Base-by-base conservation (phyloP, 2,888 invertebrate species). In the Drosophila neoperkinsi region DNA sequence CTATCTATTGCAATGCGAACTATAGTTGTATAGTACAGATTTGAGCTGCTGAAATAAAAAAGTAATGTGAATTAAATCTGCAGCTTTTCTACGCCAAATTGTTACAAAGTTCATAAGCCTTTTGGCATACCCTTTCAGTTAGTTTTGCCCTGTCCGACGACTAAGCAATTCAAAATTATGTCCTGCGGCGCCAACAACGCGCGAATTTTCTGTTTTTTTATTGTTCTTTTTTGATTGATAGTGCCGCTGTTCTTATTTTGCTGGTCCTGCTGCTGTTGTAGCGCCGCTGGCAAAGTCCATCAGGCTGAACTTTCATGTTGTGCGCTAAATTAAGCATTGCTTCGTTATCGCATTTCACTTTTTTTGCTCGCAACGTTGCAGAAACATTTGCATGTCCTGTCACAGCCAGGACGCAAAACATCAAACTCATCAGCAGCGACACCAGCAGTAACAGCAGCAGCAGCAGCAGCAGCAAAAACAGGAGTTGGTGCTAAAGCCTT, bases 261-360 rank as follows among this genome's bases (percentile, higher is more conserved):
- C 16, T 46, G 21, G 18, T 41, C 38, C 38, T 67, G 38, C 46
- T 58, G 49, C 62, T 60, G 31, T 38, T 57, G 49, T 49, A 41
- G 67, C 25, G 66, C 76, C 77, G 49, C 36, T 66, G 71, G 76
- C 69, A 55, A 51, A 69, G 61, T 66, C 64, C 63, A 65, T 61
- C 79, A 53, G 72, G 66, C 64, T 84, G 68, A 71, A 74, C 62
- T 75, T 62, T 80, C 81, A 88, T 90, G 90, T 86, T 85, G 81
- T 82, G 78, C 82, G 89, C 89, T 86, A 88, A 90, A 88, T 90
- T 90, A 90, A 88, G 87, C 89, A 88, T 79, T 81, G 76, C 83
- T 64, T 66, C 71, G 74, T 77, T 68, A 51, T 77, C 60, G 64
- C 73, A 77, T 58, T 70, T 77, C 49, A 67, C 69, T 55, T 49